Evolutionary conservation across 2,888 invertebrate species (phyloP), one percentile per base, ranked within the genome.

Genomic region (Steinernema scapterisci): DNA sequence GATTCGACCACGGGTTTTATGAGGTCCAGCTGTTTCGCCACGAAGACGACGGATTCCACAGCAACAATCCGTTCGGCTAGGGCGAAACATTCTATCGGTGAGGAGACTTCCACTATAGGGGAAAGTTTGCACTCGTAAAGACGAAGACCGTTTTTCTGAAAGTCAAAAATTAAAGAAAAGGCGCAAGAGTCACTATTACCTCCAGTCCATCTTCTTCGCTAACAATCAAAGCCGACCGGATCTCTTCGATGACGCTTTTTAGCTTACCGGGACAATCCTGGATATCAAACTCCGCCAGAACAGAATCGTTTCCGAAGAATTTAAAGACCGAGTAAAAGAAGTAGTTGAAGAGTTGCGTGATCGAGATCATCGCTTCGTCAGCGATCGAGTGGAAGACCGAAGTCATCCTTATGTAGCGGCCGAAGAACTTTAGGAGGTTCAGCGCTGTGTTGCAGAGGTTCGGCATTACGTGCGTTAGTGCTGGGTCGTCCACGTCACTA

Each of bases 21-120:
- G 72, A 92, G 91, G 84, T 94, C 92, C 85, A 94, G 93, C 88
- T 97, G 97, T 81, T 92, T 92, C 0, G 94, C 92, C 81, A 97
- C 90, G 89, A 95, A 95, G 82, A 95, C 92, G 31, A 95, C 91
- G 80, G 97, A 97, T 89, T 97, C 97, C 0, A 95, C 93, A 0
- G 93, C 97, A 0, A 95, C 94, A 21, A 95, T 92, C 77, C 97
- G 91, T 86, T 95, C 94, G 0, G 92, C 90, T 38, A 97, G 89
- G 0, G 95, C 95, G 87, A 93, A 93, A 19, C 96, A 89, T 74
- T 91, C 92, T 76, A 93, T 93, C 2, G 92, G 72, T 27, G 81
- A 80, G 19, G 78, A 73, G 5, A 82, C 76, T n/a, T 80, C 78
- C 1, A 82, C 38, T 31, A 76, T 74, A n/a, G 45, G 44, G 13